These are phyloP conservation scores for Atta colombica DNA, from an alignment of 1,140 invertebrate genomes.

Conservation along the genomic window DNA sequence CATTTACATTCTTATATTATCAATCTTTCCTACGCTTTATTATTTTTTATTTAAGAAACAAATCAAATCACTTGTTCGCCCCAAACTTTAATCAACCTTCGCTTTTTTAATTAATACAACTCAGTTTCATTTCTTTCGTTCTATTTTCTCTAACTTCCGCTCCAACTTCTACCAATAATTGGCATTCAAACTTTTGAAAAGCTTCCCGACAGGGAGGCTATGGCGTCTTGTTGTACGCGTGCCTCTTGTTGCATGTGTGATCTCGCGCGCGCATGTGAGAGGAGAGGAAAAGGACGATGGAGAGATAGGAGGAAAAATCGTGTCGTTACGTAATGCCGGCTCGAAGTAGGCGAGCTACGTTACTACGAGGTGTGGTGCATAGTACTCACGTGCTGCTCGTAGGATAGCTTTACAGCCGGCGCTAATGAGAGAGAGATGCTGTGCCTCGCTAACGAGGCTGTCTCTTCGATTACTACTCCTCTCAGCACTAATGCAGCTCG, in stretches of 20 bases:
- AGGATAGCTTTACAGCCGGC: constrained; percentile 56
- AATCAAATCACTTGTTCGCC: neutral
- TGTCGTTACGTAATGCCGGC: constrained; percentile 42
- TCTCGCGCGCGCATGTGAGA: constrained; percentile 20
- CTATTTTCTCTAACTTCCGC: neutral
- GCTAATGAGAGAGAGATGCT: constrained; percentile 59
- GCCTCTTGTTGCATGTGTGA: neutral
- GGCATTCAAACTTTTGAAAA: neutral
- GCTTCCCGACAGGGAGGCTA: neutral
- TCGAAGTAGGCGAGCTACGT: constrained; percentile 50
- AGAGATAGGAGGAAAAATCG: constrained; percentile 2
- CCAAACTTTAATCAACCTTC: neutral
- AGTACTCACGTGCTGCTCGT: constrained; percentile 57
- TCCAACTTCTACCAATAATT: neutral
- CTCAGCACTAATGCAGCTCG: constrained; percentile 1
- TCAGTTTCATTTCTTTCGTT: neutral
- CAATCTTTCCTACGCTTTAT: neutral
- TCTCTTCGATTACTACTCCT: constrained; percentile 37
- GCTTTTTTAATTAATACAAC: neutral
- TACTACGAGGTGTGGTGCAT: constrained; percentile 36
- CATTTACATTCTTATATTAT: neutral
- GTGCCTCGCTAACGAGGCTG: constrained; percentile 31
- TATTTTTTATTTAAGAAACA: neutral
- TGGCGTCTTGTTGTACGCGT: neutral
- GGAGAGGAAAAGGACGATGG: neutral